A percentile compares a stretch with the other conserved stretches of the same genome.
Evolutionary conservation across 2,797 vertebrate species (phyloP).

Genomic region (Phrynocephalus forsythii): DNA sequence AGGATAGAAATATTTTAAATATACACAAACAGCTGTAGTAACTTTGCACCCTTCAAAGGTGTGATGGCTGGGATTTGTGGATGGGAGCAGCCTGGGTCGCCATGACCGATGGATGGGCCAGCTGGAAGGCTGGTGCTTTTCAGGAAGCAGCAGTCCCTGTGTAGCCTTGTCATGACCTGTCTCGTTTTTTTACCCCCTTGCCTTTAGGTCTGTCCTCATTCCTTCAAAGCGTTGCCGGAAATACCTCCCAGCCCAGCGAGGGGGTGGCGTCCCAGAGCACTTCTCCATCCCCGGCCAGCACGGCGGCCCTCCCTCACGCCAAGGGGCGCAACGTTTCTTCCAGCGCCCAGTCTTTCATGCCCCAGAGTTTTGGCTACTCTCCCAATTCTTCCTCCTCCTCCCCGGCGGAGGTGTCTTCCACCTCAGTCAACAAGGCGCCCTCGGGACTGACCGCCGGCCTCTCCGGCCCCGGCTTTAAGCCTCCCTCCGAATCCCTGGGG

Average conservation of each 20-base stretch:
- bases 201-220: conserved; percentile 93
- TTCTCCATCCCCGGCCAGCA: conserved; percentile 69
- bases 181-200: conserved; percentile 31
- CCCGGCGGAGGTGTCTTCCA: conserved; percentile 81
- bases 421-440: conserved; percentile 73
- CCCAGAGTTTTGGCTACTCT: conserved; percentile 79
- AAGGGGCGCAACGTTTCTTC: conserved; percentile 75
- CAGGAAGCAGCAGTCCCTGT: background rate
- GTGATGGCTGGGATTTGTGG: no score
- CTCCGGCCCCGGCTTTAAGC: conserved; percentile 75
- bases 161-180: background rate
- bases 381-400: conserved; percentile 83
- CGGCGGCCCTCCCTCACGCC: conserved; percentile 49
- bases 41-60: no score
- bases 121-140: background rate
- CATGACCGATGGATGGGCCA: no score
- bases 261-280: conserved; percentile 70
- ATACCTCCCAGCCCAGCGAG: conserved; percentile 72
- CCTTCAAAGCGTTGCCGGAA: conserved; percentile 90
- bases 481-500: conserved; percentile 71
- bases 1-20: no score
- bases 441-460: conserved; percentile 71
- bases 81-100: no score
- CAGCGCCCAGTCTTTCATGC: conserved; percentile 68
- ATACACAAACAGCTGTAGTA: no score